Evolutionary conservation across 2,113 vertebrate genomes (phyloP), one percentile per base, ranked within the genome.

Genomic region (Camelus bactrianus): DNA sequence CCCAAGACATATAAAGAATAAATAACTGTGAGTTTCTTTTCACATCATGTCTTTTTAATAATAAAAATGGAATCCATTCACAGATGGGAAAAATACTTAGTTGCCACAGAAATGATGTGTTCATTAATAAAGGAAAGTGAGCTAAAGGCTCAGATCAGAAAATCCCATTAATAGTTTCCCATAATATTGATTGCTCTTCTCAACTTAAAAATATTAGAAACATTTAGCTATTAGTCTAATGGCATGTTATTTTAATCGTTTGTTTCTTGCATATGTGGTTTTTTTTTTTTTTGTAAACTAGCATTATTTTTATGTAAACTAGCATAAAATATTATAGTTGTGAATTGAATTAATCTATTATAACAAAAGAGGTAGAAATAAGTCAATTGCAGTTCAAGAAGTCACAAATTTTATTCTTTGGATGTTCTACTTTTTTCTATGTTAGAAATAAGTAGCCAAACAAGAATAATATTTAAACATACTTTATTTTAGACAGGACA

Each of bases 161-260:
- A 42, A 7, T 94, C 11, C 30, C 82, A 90, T 93, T 95, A n/a
- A 77, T n/a, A 32, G 72, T 94, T 96, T 88, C 84, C 54, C 17
- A 79, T 94, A 0, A 4, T 80, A 88, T 8, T 93, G 20, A 38
- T 92, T 97, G 19, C 48, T 95, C 87, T 82, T 84, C 79, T 95
- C 2, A 46, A 22, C 7, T 65, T 80, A 50, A 92, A 94, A 75
- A 60, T 22, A 65, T 35, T 50, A 48, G 12, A 79, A 85, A 67
- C 12, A 60, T 94, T 75, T 75, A 46, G 16, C 22, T 52, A n/a
- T 81, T 80, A 83, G 35, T 73, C 89, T 91, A 58, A 89, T 86
- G 94, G 6, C n/a, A 75, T 69, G 22, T 46, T 92, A 97, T 75
- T 89, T 20, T 14, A 96, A 81, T 81, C 5, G 3, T 24, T 97